Evolutionary conservation across 2,888 invertebrate species (phyloP).

Genomic region (Pheosia gnoma): DNA sequence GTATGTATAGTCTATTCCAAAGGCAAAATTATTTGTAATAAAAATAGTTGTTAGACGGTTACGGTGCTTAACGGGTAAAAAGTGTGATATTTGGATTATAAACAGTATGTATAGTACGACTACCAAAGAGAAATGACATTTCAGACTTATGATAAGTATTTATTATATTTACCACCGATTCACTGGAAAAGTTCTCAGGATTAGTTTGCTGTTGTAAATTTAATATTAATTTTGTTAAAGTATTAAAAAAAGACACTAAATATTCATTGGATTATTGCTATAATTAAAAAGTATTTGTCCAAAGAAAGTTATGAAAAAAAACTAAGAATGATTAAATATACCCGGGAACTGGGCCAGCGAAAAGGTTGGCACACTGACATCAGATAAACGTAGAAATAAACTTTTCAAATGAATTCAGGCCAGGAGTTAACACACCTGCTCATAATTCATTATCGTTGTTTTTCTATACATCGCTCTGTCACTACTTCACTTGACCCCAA

Average conservation of each 20-base stretch:
- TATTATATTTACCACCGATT: constrained; percentile 15
- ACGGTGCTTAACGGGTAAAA: constrained; percentile 62
- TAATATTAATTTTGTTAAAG: neutral
- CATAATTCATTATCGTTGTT: no score
- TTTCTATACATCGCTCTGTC: no score
- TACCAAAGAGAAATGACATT: constrained; percentile 55
- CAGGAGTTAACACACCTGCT: neutral
- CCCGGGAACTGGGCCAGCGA: neutral
- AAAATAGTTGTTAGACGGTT: constrained; percentile 31
- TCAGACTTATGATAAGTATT: constrained; percentile 30
- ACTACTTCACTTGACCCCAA: neutral
- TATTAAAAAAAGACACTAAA: no score
- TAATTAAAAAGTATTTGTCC: no score
- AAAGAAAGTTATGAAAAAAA: no score
- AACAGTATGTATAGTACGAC: constrained; percentile 45
- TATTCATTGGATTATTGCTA: no score
- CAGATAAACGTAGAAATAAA: neutral
- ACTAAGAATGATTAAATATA: neutral
- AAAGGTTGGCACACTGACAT: neutral
- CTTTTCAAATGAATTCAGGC: neutral
- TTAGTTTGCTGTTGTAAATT: neutral
- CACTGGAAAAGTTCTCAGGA: neutral
- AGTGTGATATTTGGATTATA: constrained; percentile 63
- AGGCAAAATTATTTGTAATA: constrained; percentile 35
- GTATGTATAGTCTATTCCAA: constrained; percentile 30